Conservation (phyloP, 2,888 invertebrate species). For the Brassicogethes aeneus region DNA sequence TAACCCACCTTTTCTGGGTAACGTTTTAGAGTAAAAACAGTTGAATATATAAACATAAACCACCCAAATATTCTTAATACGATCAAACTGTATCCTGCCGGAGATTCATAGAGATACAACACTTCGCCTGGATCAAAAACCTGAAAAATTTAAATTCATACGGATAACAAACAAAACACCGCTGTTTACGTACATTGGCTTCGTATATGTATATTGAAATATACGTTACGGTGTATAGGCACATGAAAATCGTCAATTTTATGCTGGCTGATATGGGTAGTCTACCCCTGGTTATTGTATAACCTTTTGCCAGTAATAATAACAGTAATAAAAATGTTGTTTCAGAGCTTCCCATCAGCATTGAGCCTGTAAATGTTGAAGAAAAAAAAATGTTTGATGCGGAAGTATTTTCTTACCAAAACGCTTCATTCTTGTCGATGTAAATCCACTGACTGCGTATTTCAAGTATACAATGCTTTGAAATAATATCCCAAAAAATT, state of each 20-base stretch:
- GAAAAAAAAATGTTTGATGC: background rate
- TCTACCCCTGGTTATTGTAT: slow-evolving; percentile 79
- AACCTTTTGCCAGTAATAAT: slow-evolving; percentile 80
- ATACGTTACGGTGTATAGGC: slow-evolving; percentile 64
- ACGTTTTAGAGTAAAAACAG: slow-evolving; percentile 67
- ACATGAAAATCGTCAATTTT: slow-evolving; percentile 73
- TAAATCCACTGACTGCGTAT: slow-evolving; percentile 67
- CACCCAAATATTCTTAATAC: slow-evolving; percentile 68
- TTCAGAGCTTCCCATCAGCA: slow-evolving; percentile 64
- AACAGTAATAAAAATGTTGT: slow-evolving; percentile 69
- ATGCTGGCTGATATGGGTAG: slow-evolving; percentile 63
- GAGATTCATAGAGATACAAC: slow-evolving; percentile 82
- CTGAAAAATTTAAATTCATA: slow-evolving; percentile 38
- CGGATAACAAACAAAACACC: slow-evolving; percentile 4
- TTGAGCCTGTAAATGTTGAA: slow-evolving; percentile 52
- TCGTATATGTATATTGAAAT: slow-evolving; percentile 72
- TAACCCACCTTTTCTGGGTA: slow-evolving; percentile 65
- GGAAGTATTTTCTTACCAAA: slow-evolving; percentile 36
- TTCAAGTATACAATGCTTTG: slow-evolving; percentile 64
- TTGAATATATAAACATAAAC: slow-evolving; percentile 65
- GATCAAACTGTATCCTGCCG: slow-evolving; percentile 78
- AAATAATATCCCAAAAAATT: slow-evolving; percentile 61
- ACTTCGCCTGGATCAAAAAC: slow-evolving; percentile 88
- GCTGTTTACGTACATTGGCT: slow-evolving; percentile 61
- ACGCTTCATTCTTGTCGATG: slow-evolving; percentile 43